A percentile compares a stretch with the other conserved stretches of the same genome.
Conservation (phyloP, 1,140 invertebrate species). For the Leptinotarsa texana region DNA sequence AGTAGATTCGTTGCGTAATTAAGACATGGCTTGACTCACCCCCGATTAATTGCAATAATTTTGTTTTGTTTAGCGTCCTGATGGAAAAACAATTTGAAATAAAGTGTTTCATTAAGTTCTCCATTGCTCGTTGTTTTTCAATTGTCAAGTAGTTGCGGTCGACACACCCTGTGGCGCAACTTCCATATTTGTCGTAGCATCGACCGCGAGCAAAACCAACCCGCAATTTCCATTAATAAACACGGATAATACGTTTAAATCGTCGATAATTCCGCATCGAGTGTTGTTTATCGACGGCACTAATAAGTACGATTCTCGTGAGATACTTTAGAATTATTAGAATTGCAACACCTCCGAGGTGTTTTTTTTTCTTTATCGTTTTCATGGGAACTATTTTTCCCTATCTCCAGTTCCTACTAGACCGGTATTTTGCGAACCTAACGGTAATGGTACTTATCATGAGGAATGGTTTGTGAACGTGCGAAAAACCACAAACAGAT, state of each 20-base stretch:
- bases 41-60: too few relatives aligned
- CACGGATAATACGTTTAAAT: conserved; percentile 9
- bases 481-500: too few relatives aligned
- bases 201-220: conserved; percentile 3
- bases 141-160: not conserved
- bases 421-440: not conserved
- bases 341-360: not conserved
- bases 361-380: not conserved
- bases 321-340: conserved; percentile 11
- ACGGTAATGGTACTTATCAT: not conserved
- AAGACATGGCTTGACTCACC: too few relatives aligned
- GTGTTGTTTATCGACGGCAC: not conserved
- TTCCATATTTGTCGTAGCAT: not conserved
- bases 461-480: too few relatives aligned
- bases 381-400: not conserved
- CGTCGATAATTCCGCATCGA: not conserved
- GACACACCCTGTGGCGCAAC: not conserved
- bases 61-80: not conserved
- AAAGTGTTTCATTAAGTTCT: not conserved
- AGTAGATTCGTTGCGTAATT: too few relatives aligned
- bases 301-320: conserved; percentile 15
- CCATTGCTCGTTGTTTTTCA: not conserved
- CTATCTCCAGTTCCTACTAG: not conserved
- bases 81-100: not conserved
- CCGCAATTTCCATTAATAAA: conserved; percentile 15